These are phyloP conservation scores for Apogon talboti DNA, from an alignment of 2,797 vertebrate species.

Conservation along the genomic window DNA sequence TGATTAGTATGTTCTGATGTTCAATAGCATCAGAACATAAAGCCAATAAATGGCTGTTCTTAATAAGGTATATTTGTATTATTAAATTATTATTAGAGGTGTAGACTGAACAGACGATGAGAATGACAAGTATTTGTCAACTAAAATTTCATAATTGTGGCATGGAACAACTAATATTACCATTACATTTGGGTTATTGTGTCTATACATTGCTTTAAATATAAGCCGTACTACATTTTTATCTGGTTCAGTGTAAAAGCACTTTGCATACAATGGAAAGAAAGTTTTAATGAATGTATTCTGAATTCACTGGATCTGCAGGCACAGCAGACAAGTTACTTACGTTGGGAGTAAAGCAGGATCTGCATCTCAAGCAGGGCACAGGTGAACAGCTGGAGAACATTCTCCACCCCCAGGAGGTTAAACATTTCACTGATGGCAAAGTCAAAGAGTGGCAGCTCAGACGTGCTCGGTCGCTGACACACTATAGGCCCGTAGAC, in stretches of 20 bases:
- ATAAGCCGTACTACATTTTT: not conserved
- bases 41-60: too few species aligned
- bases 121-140: not conserved
- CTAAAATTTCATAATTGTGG: not conserved
- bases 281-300: conserved; percentile 10
- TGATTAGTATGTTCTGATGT: too few species aligned
- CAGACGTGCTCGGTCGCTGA: conserved; percentile 94
- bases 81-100: too few species aligned
- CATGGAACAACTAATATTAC: too few species aligned
- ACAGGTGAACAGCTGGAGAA: conserved; percentile 97
- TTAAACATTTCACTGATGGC: conserved; percentile 92
- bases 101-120: too few species aligned
- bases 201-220: conserved; percentile 1
- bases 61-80: too few species aligned
- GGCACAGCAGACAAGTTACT: conserved; percentile 69
- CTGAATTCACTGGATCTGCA: not conserved
- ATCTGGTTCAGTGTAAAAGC: conserved; percentile 2
- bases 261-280: not conserved
- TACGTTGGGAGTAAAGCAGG: conserved; percentile 97
- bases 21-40: too few species aligned
- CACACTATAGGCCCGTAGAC: conserved; percentile 95
- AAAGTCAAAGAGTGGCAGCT: conserved; percentile 97
- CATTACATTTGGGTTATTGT: too few species aligned
- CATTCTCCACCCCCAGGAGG: conserved; percentile 95
- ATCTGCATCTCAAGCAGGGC: conserved; percentile 98